phyloP scores from a whole-genome alignment of 2,797 vertebrate species.

The Lophura swinhoii region DNA sequence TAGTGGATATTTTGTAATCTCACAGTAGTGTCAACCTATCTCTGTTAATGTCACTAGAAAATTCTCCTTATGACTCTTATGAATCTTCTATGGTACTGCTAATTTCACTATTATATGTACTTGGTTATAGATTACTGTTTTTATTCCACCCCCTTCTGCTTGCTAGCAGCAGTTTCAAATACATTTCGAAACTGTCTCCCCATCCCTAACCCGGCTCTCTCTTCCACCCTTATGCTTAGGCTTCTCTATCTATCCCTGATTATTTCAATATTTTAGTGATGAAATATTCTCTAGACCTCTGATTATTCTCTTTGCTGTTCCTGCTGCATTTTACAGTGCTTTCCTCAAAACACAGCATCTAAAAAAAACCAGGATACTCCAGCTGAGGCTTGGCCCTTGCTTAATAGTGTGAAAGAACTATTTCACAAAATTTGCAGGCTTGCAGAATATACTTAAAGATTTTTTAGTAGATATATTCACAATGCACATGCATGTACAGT shows the following conservation, averaged over 20 bases:
- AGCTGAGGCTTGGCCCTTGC: neutral
- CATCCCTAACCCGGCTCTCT: neutral
- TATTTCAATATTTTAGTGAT: neutral
- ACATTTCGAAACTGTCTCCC: neutral
- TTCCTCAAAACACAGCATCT: neutral
- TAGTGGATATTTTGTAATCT: neutral
- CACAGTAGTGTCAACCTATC: neutral
- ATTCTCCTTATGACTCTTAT: neutral
- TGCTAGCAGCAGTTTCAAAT: neutral
- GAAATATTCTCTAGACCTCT: neutral
- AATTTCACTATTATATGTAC: neutral
- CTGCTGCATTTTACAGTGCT: neutral
- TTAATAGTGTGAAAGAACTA: neutral
- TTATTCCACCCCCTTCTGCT: neutral
- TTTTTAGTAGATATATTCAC: neutral
- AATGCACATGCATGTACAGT: neutral
- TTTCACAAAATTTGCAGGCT: neutral
- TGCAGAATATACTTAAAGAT: neutral
- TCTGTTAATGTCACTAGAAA: neutral
- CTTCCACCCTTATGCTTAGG: neutral
- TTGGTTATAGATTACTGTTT: fast-evolving
- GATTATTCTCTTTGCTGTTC: neutral
- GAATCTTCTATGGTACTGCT: neutral
- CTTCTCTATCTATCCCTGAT: neutral
- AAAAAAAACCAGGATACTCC: neutral